Evolutionary conservation across 2,797 vertebrate genomes (phyloP), one percentile per base, ranked within the genome.

Genomic region (Mus spretus): DNA sequence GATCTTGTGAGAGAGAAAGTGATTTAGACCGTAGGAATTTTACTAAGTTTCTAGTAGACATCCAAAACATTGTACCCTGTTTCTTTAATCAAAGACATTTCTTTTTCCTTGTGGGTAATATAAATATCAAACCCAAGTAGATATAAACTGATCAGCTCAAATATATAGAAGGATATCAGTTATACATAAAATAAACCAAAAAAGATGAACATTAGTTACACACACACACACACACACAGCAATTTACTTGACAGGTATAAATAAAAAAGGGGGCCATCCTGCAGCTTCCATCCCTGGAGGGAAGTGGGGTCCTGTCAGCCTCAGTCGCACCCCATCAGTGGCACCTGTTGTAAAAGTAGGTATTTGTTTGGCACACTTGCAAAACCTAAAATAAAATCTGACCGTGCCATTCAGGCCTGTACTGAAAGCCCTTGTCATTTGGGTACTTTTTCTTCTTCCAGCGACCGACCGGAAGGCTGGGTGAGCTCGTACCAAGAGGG

Each of bases 121-220:
- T 34, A 72, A 72, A 91, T n/a, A 94, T 59, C n/a, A 67, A 90
- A 26, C 70, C 67, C 88, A 90, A 84, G 50, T 15, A 31, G 26
- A 74, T 75, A 53, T 26, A 91, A 40, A 40, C 19, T 65, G n/a
- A 88, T 77, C 77, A 31, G 31, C 2, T 88, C n/a, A 92, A 83
- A 92, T 75, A 82, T 83, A 57, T 9, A 83, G 17, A 63, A 47
- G 65, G 31, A 65, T n/a, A 57, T 12, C 44, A 89, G 40, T n/a
- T 89, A 67, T 55, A 55, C 37, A 34, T 53, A 75, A 74, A 81
- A 61, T 40, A 75, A 75, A 31, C 50, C 53, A 74, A 75, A 89
- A 50, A 65, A 47, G 57, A 11, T 40, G 11, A 65, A 85, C 47
- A 67, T 12, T 14, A 34, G 3, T 40, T 17, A 44, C 44, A 44